Percentiles rank a stretch among this genome's conserved stretches.
phyloP scores from a whole-genome alignment of 2,888 invertebrate species.

The Steromphala cineraria region DNA sequence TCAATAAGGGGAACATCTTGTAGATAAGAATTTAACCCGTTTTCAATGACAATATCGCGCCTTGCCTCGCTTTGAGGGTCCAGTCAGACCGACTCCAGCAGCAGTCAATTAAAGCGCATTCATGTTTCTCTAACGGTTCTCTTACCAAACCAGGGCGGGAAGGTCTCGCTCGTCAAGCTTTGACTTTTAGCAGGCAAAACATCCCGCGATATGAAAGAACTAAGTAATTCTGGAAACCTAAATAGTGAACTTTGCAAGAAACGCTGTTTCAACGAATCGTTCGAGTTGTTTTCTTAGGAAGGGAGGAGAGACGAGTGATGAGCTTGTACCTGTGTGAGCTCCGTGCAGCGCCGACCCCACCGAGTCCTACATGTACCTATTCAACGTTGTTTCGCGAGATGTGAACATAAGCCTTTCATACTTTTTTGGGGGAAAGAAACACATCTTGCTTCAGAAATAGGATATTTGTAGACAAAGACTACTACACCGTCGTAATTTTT shows the following conservation, averaged over 20 bases:
- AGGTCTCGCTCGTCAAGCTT: neutral
- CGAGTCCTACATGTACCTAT: too few species aligned
- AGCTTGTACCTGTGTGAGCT: neutral
- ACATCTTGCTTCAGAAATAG: too few species aligned
- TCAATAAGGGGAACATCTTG: conserved; percentile 10
- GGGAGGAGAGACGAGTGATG: neutral
- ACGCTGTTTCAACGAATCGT: conserved; percentile 2
- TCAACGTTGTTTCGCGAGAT: too few species aligned
- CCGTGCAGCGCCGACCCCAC: neutral
- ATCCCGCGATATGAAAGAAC: conserved; percentile 17
- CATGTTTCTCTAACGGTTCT: conserved; percentile 6
- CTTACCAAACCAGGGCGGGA: neutral
- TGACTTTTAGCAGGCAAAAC: conserved; percentile 20
- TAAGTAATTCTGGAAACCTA: conserved; percentile 15
- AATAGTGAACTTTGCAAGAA: neutral
- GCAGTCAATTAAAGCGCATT: conserved; percentile 4
- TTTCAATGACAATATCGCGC: conserved; percentile 30
- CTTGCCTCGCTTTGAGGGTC: neutral
- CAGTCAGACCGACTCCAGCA: neutral
- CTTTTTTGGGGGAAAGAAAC: too few species aligned
- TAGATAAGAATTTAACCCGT: conserved; percentile 18
- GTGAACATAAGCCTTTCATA: too few species aligned
- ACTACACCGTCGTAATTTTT: too few species aligned
- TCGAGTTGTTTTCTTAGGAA: conserved; percentile 17
- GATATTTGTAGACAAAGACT: too few species aligned